Conservation (phyloP, 2,888 invertebrate species). For the Apamea sordens region DNA sequence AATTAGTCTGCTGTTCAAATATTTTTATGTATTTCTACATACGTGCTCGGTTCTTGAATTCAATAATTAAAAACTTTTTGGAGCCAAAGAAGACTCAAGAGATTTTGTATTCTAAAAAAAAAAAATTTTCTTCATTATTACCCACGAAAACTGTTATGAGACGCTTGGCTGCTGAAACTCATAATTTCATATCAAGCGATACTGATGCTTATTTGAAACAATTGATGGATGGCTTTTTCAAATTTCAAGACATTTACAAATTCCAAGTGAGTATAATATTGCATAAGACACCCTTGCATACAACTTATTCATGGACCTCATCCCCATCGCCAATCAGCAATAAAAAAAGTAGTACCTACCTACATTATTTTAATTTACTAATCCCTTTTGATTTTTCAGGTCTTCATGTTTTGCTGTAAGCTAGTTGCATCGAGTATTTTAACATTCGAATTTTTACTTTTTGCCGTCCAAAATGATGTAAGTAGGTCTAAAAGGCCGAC, state of each 20-base stretch:
- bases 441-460: slow-evolving; percentile 73
- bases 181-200: slow-evolving; percentile 72
- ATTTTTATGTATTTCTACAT: slow-evolving; percentile 73
- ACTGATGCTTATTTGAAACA: slow-evolving; percentile 72
- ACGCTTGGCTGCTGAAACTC: slow-evolving; percentile 69
- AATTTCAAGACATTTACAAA: slow-evolving; percentile 69
- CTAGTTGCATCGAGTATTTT: slow-evolving; percentile 70
- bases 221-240: slow-evolving; percentile 71
- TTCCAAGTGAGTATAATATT: slow-evolving; percentile 71
- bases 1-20: slow-evolving; percentile 74
- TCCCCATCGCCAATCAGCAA: too few relatives aligned
- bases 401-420: slow-evolving; percentile 74
- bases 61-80: slow-evolving; percentile 76
- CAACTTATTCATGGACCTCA: background rate
- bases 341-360: background rate
- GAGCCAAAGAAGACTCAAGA: slow-evolving; percentile 48
- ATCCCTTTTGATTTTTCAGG: slow-evolving; percentile 67
- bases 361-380: background rate
- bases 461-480: slow-evolving; percentile 74
- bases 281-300: background rate
- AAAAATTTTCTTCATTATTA: slow-evolving; percentile 37
- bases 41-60: slow-evolving; percentile 76
- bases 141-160: slow-evolving; percentile 65
- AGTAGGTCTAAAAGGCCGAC: slow-evolving; percentile 43
- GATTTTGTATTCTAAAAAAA: slow-evolving; percentile 27